These are phyloP conservation scores for Criorhina ranunculi DNA, from an alignment of 2,888 invertebrate genomes.

Conservation along the genomic window DNA sequence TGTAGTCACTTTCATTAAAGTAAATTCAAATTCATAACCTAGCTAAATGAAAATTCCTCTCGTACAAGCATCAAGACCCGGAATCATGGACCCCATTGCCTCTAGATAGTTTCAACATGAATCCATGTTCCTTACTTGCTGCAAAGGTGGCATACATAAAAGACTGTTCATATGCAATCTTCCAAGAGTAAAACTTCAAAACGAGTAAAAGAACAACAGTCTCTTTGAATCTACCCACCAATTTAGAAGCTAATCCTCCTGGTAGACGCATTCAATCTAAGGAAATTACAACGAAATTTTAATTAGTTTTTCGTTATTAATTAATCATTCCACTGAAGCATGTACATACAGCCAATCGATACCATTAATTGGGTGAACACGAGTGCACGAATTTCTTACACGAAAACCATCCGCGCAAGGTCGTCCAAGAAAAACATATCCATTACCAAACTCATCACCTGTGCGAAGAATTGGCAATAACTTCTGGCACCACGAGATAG, in stretches of 20 bases:
- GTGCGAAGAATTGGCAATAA: neutral
- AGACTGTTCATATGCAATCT: no score
- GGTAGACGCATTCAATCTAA: neutral
- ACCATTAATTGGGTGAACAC: slow-evolving; percentile 6
- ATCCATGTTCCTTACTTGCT: no score
- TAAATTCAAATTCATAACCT: no score
- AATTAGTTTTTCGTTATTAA: slow-evolving; percentile 8
- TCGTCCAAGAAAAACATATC: slow-evolving; percentile 10
- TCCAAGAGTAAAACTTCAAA: no score
- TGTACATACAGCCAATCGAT: slow-evolving; percentile 6
- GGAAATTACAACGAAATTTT: neutral
- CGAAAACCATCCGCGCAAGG: slow-evolving; percentile 10
- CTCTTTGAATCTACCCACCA: no score
- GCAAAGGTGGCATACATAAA: no score
- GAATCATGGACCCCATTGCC: no score
- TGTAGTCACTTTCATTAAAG: no score
- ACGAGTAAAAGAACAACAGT: no score
- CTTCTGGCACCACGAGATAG: neutral
- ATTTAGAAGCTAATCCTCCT: neutral
- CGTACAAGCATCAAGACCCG: no score
- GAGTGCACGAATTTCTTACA: slow-evolving; percentile 21
- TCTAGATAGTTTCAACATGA: no score
- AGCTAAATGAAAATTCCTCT: no score
- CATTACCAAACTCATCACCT: neutral
- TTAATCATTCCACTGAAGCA: slow-evolving; percentile 9